Conservation (phyloP, 2,113 vertebrate genomes). For the Gambusia affinis region DNA sequence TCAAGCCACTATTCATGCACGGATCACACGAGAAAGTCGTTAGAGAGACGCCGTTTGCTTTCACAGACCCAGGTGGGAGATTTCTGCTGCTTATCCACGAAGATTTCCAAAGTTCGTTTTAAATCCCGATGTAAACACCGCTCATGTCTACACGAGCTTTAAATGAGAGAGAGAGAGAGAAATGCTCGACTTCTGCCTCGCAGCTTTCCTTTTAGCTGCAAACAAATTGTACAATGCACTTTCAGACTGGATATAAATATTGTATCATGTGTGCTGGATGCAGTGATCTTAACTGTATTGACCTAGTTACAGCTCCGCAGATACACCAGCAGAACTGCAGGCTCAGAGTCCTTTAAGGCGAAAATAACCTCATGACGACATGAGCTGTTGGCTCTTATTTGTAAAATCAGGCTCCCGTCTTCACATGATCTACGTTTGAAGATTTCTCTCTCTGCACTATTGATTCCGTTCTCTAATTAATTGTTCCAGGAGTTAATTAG, state of each 20-base stretch:
- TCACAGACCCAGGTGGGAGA: neutral
- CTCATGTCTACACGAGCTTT: neutral
- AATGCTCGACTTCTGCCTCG: neutral
- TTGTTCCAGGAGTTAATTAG: neutral
- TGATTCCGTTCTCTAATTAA: neutral
- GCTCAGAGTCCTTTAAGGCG: neutral
- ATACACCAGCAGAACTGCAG: neutral
- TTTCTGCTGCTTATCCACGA: neutral
- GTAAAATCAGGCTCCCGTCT: neutral
- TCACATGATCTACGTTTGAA: neutral
- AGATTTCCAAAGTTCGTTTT: neutral
- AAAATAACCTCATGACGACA: neutral
- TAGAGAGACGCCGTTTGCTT: neutral
- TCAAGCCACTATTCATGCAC: neutral
- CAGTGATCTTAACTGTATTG: conserved; percentile 20
- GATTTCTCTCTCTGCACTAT: neutral
- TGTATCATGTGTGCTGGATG: neutral
- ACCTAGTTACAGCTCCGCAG: conserved; percentile 20
- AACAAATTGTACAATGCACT: neutral
- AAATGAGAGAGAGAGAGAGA: neutral
- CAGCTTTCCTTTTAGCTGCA: neutral
- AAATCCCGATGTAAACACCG: neutral
- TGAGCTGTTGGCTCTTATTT: neutral
- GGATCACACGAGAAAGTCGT: neutral
- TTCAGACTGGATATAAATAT: conserved; percentile 5